Percentiles rank a stretch among this genome's conserved stretches.
These are phyloP conservation scores for Polyodon spathula DNA, from an alignment of 2,113 vertebrate species.

Conservation along the genomic window DNA sequence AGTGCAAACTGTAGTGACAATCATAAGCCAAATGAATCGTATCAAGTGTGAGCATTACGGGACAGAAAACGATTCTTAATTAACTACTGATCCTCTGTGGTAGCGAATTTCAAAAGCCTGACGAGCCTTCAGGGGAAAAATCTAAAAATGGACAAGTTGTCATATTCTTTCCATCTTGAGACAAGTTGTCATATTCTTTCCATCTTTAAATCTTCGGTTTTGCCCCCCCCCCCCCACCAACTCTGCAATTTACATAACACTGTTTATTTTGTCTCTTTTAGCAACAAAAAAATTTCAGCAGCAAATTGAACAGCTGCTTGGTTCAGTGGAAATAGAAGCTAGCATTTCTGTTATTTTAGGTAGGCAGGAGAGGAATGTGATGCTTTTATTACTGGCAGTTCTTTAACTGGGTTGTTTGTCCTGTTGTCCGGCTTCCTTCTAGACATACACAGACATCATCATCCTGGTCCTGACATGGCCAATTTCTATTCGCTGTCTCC, in stretches of 20 bases:
- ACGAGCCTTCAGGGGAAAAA: slow-evolving; percentile 47
- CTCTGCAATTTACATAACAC: background rate
- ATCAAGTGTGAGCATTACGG: slow-evolving; percentile 64
- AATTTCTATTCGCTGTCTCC: slow-evolving; percentile 94
- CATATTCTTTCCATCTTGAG: slow-evolving; percentile 49
- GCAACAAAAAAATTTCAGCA: no score
- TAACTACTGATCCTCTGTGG: slow-evolving; percentile 68
- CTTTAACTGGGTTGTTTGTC: background rate
- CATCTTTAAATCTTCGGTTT: slow-evolving; percentile 33
- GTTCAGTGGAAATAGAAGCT: no score
- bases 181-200: slow-evolving; percentile 44
- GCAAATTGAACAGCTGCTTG: no score
- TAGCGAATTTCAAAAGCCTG: slow-evolving; percentile 52
- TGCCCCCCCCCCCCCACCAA: background rate
- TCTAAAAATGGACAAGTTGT: slow-evolving; percentile 36
- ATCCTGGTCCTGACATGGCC: slow-evolving; percentile 84
- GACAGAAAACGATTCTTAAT: slow-evolving; percentile 69
- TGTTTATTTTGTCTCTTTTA: background rate
- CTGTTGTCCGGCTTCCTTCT: slow-evolving; percentile 14
- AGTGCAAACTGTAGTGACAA: slow-evolving; percentile 60
- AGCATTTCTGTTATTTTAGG: no score
- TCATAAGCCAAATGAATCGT: slow-evolving; percentile 69
- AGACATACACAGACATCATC: slow-evolving; percentile 91
- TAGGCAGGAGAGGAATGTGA: no score
- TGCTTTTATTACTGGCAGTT: background rate